Conservation (phyloP, 2,888 invertebrate species). For the Noctua fimbriata region DNA sequence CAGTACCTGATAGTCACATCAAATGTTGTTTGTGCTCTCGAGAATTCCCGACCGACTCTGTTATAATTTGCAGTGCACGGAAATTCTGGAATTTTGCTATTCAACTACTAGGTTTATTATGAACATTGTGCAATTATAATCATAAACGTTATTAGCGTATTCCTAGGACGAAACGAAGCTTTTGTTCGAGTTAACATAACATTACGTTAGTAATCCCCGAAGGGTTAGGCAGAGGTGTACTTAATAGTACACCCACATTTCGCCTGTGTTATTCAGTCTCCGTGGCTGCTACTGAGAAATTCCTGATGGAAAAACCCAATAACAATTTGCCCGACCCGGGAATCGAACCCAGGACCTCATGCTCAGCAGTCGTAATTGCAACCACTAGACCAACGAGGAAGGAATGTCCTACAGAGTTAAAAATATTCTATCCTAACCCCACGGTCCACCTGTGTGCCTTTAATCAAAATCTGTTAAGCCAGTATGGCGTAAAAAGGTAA, state of each 20-base stretch:
- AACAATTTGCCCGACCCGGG: too few species aligned
- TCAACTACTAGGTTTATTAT: neutral
- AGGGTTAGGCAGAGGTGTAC: too few species aligned
- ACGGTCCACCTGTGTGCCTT: neutral
- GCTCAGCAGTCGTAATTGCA: too few species aligned
- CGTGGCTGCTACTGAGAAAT: too few species aligned
- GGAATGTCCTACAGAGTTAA: neutral
- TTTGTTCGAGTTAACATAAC: neutral
- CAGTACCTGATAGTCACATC: neutral
- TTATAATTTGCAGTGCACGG: neutral
- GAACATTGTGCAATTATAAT: neutral
- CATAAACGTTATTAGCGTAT: neutral
- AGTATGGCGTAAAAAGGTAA: neutral
- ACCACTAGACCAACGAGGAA: too few species aligned
- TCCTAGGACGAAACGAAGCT: neutral
- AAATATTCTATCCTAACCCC: neutral
- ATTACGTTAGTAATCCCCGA: too few species aligned
- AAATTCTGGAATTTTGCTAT: neutral
- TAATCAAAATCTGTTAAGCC: neutral
- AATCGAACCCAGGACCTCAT: too few species aligned
- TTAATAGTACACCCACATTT: too few species aligned
- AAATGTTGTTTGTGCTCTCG: neutral
- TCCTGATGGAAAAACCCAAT: too few species aligned
- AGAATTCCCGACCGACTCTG: neutral
- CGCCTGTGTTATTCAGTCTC: too few species aligned